Percentiles rank a stretch among this genome's conserved stretches.
These are phyloP conservation scores for Marasmarcha lunaedactyla DNA, from an alignment of 2,888 invertebrate species.

Conservation along the genomic window DNA sequence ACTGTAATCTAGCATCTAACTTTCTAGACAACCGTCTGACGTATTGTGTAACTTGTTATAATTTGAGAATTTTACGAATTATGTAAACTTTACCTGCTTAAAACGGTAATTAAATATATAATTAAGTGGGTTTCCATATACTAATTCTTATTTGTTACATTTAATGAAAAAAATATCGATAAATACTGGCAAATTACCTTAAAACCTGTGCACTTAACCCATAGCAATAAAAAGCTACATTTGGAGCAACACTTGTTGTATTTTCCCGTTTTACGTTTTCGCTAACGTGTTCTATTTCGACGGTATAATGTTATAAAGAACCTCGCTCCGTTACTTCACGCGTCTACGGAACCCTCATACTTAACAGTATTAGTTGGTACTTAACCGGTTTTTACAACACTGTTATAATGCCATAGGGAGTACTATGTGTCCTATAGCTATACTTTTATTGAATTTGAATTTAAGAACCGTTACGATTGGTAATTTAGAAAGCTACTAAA, in stretches of 20 bases:
- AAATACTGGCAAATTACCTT: too few species aligned
- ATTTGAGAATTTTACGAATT: neutral
- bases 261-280: slow-evolving; percentile 1
- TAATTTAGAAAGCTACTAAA: slow-evolving; percentile 1
- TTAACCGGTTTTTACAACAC: slow-evolving; percentile 1
- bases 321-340: neutral
- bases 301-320: neutral
- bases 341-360: neutral
- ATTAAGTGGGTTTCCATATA: too few species aligned
- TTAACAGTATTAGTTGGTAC: neutral
- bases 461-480: slow-evolving; percentile 1
- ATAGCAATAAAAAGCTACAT: neutral
- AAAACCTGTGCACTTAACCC: neutral
- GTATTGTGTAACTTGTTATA: neutral
- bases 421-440: neutral
- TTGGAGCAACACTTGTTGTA: neutral
- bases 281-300: neutral
- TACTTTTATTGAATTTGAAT: neutral
- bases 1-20: neutral
- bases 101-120: too few species aligned
- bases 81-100: neutral
- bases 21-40: neutral
- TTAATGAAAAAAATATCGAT: too few species aligned
- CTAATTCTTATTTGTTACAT: too few species aligned
- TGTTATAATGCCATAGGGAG: neutral